Evolutionary conservation across 1,140 invertebrate genomes (phyloP), one percentile per base, ranked within the genome.

Genomic region (Euwallacea fornicatus): DNA sequence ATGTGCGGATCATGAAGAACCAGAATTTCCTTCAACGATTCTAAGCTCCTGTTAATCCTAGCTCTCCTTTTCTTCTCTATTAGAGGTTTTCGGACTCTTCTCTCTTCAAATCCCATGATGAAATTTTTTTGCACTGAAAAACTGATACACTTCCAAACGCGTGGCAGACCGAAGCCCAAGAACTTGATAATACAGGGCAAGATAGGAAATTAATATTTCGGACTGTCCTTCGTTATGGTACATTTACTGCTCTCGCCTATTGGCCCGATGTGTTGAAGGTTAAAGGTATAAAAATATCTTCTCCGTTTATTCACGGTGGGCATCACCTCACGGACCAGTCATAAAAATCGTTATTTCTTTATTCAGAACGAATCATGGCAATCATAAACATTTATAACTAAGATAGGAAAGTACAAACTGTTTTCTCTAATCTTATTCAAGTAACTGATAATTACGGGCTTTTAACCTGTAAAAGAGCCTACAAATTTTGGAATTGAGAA

Each of bases 31-130:
- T 90, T 90, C 11, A 91, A 79, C 73, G 86, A 83, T 42, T 87
- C 83, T 13, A 91, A 79, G 72, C 87, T 87, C 43, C 86, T 83
- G 79, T 91, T 91, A 46, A 91, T 91, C 71, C 89, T 78, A 0
- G 87, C 89, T 46, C 89, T 78, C 54, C 89, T 78, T 73, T 85
- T 84, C 77, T 90, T 91, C 78, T 91, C 89, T 86, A 91, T 90
- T 71, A 90, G 76, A 6, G 89, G 89, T 79, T 91, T 91, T 61
- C 88, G 84, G 42, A 87, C 86, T 69, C 72, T 75, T 58, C 63
- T 66, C 11, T 71, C 58, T 41, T 75, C 74, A n/a, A 64, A 15
- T 56, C 58, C 59, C 13, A 43, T 33, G 21, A 33, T 33, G 21
- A 33, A 33, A 33, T 33, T 1, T 33, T 33, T 33, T 33, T 33